Percentiles rank a stretch among this genome's conserved stretches.
phyloP scores from a whole-genome alignment of 2,888 invertebrate genomes.

The Philhelius pedissequus region DNA sequence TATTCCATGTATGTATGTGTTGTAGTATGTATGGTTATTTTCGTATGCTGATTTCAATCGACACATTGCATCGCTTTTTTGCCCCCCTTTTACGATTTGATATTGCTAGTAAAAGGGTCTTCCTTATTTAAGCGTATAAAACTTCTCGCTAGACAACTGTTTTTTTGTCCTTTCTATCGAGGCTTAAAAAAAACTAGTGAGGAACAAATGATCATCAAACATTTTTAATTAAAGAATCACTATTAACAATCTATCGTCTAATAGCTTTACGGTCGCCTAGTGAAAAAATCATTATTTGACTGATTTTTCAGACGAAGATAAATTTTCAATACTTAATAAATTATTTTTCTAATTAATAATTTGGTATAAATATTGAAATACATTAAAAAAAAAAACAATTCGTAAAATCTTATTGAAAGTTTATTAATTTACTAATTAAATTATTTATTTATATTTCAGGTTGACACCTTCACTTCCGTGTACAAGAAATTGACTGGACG shows the following conservation, averaged over 20 bases:
- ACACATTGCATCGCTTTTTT: slow-evolving; percentile 42
- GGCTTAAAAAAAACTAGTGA: slow-evolving; percentile 2
- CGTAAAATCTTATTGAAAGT: neutral
- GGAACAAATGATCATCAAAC: neutral
- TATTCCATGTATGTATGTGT: too few species aligned
- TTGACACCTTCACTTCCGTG: slow-evolving; percentile 98
- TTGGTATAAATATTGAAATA: neutral
- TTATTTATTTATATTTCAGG: slow-evolving; percentile 82
- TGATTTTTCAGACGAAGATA: slow-evolving; percentile 52
- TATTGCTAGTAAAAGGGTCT: slow-evolving; percentile 30
- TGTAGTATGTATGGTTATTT: too few species aligned
- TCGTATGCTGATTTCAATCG: slow-evolving; percentile 3
- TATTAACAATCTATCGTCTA: slow-evolving; percentile 15
- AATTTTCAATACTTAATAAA: slow-evolving; percentile 1
- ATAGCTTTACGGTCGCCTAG: slow-evolving; percentile 50
- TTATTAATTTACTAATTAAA: neutral
- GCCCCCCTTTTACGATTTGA: slow-evolving; percentile 32
- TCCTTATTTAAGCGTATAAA: slow-evolving; percentile 39
- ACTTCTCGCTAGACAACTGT: slow-evolving; percentile 28
- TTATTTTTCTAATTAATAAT: neutral
- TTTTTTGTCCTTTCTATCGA: neutral
- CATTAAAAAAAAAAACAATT: too few species aligned
- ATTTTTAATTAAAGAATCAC: neutral
- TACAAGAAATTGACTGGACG: slow-evolving; percentile 99
- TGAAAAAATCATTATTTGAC: slow-evolving; percentile 27